phyloP scores from a whole-genome alignment of 2,888 invertebrate genomes.

The Tyria jacobaeae region DNA sequence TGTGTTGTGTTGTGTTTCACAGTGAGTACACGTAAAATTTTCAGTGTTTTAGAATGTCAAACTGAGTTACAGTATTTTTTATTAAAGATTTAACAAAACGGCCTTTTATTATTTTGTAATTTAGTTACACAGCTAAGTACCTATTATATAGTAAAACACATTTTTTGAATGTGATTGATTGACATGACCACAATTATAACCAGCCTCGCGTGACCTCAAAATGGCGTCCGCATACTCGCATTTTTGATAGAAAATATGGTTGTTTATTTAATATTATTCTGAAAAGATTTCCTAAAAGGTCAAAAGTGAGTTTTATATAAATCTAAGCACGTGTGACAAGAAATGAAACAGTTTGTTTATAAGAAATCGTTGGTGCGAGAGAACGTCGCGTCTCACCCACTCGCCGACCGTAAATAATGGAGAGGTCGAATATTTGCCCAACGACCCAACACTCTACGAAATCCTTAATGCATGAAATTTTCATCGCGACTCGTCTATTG shows the following conservation, averaged over 20 bases:
- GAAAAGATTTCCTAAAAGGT: conserved; percentile 40
- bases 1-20: too few relatives aligned
- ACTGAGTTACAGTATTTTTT: too few relatives aligned
- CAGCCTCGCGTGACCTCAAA: conserved; percentile 42
- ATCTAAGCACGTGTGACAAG: conserved; percentile 44
- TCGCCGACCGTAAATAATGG: conserved; percentile 68
- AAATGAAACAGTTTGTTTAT: conserved; percentile 64
- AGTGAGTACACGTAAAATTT: too few relatives aligned
- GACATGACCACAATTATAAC: conserved; percentile 42
- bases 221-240: conserved; percentile 11
- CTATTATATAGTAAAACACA: conserved; percentile 34
- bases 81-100: neutral
- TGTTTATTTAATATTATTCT: conserved; percentile 38
- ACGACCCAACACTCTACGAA: conserved; percentile 56
- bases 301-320: conserved; percentile 31
- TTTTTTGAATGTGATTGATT: conserved; percentile 44
- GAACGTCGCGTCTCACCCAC: conserved; percentile 44
- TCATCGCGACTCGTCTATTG: conserved; percentile 56
- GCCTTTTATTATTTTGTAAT: neutral
- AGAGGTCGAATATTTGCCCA: conserved; percentile 70
- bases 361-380: conserved; percentile 54
- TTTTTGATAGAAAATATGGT: conserved; percentile 32
- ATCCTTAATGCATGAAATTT: conserved; percentile 71
- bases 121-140: conserved; percentile 12
- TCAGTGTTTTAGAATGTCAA: too few relatives aligned